Evolutionary conservation across 2,113 vertebrate genomes (phyloP).

Genomic region (Malaclemys terrapin): DNA sequence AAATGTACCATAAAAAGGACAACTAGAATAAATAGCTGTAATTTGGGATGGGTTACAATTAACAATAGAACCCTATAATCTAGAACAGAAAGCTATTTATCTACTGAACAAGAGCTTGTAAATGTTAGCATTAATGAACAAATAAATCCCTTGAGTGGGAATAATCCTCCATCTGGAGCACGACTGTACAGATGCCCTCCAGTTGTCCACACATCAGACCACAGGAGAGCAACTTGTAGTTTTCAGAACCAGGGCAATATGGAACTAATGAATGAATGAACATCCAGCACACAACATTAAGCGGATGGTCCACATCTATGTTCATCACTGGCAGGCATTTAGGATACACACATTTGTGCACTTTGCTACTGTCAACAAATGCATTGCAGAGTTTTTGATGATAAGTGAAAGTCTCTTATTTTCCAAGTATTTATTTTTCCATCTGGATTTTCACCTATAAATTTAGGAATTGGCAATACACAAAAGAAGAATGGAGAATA

Average conservation of each 20-base stretch:
- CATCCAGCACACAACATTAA: neutral
- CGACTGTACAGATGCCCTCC: slow-evolving; percentile 29
- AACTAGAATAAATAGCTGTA: neutral
- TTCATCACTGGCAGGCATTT: neutral
- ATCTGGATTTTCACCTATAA: neutral
- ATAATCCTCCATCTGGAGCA: neutral
- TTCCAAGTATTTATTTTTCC: neutral
- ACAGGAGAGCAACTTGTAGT: slow-evolving; percentile 21
- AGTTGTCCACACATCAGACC: neutral
- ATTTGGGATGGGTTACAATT: neutral
- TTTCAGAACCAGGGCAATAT: slow-evolving; percentile 18
- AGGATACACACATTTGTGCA: neutral
- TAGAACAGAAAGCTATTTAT: neutral
- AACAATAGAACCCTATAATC: slow-evolving; percentile 3
- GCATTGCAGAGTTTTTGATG: neutral
- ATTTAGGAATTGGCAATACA: neutral
- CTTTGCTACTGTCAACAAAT: neutral
- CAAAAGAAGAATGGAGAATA: neutral
- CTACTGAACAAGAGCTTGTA: slow-evolving; percentile 37
- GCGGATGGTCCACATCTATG: neutral
- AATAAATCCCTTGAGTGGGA: slow-evolving; percentile 39
- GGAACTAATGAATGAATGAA: slow-evolving; percentile 6
- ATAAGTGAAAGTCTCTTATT: neutral
- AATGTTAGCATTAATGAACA: neutral
- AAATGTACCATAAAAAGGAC: neutral